Evolutionary conservation across 2,797 vertebrate genomes (phyloP).

Genomic region (Oreonectes daqikongensis): DNA sequence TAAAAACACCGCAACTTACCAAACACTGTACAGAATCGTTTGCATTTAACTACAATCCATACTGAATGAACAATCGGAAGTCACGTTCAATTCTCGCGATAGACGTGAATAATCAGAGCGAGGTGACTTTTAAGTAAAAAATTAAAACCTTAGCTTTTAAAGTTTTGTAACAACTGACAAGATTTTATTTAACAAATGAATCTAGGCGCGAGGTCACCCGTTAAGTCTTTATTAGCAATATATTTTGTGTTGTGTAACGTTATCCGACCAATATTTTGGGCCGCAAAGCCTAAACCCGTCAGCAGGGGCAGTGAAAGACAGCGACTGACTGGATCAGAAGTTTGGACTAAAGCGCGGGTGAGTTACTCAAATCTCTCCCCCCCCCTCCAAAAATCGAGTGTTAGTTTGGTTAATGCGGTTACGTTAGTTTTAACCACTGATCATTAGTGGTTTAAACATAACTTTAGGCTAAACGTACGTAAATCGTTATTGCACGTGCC

Average conservation of each 20-base stretch:
- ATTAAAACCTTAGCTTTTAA: not conserved
- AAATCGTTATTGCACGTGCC: too few relatives aligned
- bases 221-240: not conserved
- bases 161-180: not conserved
- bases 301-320: too few relatives aligned
- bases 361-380: too few relatives aligned
- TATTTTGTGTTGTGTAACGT: not conserved
- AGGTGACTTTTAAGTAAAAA: not conserved
- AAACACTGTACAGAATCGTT: not conserved
- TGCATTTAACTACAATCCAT: too few relatives aligned
- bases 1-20: not conserved
- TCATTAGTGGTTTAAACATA: too few relatives aligned
- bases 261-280: not conserved
- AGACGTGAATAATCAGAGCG: not conserved
- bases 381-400: too few relatives aligned
- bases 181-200: not conserved
- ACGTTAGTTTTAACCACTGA: too few relatives aligned
- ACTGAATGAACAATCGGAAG: not conserved
- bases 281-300: not conserved
- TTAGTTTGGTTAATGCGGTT: too few relatives aligned
- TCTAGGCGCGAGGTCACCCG: not conserved
- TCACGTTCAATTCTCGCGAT: not conserved
- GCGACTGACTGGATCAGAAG: not conserved
- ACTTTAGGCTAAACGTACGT: too few relatives aligned
- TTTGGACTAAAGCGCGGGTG: too few relatives aligned